Evolutionary conservation across 2,888 invertebrate species (phyloP), one percentile per base, ranked within the genome.

Genomic region (Apodemia hepburni): DNA sequence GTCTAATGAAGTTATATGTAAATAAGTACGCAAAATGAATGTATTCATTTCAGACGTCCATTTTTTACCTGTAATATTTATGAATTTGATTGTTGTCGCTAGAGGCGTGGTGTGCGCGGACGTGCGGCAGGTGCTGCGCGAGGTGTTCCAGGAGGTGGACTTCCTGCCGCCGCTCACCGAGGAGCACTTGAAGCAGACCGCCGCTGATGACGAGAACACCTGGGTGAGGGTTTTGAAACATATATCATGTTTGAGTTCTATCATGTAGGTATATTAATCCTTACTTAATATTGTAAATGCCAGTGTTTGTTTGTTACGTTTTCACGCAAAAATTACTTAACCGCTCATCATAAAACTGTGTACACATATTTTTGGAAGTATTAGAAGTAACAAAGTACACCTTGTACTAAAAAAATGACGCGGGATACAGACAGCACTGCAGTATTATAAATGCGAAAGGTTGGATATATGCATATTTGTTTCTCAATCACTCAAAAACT

Each of bases 141-240:
- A 76, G 15, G 83, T 85, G 58, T 85, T 87, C 69, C 75, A 81
- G 0, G 80, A 78, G 27, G 61, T 76, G 9, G 77, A 80, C 63
- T 69, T 65, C 64, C 73, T 81, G 29, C 80, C 83, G 0, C 81
- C 81, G 1, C 73, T 80, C 2, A 15, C 51, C 33, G 58, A 7
- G 35, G 17, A 47, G 12, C 47, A 29, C 15, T n/a, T 29, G 7
- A n/a, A 12, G 33, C 18, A 33, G 3, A 12, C 9, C 9, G 38
- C 27, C 7, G 12, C 29, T 47, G 33, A 49, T 8, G 18, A 49
- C 17, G 47, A 47, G n/a, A 17, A 47, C 45, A 45, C 45, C 27
- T 17, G 38, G 45, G 49, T 61, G 17, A 18, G 12, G 15, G 17
- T 17, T 47, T 60, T 9, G 11, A n/a, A 33, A 17, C 18, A 17